These are phyloP conservation scores for Ridgeia piscesae DNA, from an alignment of 1,140 invertebrate genomes.

Conservation along the genomic window DNA sequence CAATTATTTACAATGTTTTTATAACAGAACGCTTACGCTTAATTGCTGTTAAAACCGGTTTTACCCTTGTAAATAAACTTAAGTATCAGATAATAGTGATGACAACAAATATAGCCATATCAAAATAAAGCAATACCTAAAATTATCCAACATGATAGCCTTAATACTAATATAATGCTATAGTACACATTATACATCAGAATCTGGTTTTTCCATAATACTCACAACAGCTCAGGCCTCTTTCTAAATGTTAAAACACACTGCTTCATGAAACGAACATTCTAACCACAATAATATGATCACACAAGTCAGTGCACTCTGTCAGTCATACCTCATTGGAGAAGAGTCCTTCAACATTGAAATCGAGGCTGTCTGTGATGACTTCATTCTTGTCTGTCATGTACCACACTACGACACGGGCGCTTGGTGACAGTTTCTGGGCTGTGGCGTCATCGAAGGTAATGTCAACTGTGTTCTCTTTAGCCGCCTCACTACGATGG, in stretches of 20 bases:
- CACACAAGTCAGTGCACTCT: neutral
- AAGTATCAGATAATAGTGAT: neutral
- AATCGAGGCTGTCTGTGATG: slow-evolving; percentile 78
- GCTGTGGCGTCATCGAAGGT: slow-evolving; percentile 16
- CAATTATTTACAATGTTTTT: neutral
- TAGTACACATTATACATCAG: neutral
- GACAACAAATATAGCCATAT: no score
- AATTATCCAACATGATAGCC: no score
- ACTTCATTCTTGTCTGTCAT: slow-evolving; percentile 72
- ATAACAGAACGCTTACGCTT: neutral
- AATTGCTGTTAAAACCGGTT: neutral
- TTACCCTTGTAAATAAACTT: neutral
- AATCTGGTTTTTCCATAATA: neutral
- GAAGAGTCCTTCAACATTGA: slow-evolving; percentile 75
- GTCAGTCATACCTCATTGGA: slow-evolving; percentile 59
- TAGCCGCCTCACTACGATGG: neutral
- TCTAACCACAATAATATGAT: neutral
- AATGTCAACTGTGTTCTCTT: slow-evolving; percentile 1
- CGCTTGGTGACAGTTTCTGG: slow-evolving; percentile 80
- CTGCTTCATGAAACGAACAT: neutral
- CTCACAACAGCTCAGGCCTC: neutral
- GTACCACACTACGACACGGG: slow-evolving; percentile 78
- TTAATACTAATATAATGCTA: neutral
- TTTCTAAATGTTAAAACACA: neutral
- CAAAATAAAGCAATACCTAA: no score